Conservation (phyloP, 2,888 invertebrate species). For the Limnephilus auricula region DNA sequence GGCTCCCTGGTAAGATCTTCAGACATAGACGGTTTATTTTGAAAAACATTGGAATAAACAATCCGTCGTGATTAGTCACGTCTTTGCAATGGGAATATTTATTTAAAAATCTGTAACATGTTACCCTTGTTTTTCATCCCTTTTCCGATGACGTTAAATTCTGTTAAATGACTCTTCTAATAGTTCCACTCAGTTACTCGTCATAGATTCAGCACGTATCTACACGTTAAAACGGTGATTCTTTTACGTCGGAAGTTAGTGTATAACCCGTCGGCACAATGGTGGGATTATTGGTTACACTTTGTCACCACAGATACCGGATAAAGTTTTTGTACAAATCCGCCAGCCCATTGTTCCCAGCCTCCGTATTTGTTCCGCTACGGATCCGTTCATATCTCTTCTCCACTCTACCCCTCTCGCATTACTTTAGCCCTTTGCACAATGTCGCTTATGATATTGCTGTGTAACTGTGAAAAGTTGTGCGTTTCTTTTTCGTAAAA, state of each 20-base stretch:
- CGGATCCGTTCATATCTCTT: slow-evolving; percentile 15
- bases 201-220: background rate
- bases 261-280: slow-evolving; percentile 8
- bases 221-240: slow-evolving; percentile 29
- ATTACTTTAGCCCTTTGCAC: background rate
- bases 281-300: slow-evolving; percentile 41
- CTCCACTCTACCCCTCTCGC: slow-evolving; percentile 9
- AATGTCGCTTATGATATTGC: slow-evolving; percentile 15
- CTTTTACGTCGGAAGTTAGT: slow-evolving; percentile 29
- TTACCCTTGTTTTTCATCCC: background rate
- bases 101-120: background rate
- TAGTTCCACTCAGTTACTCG: background rate
- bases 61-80: background rate
- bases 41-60: too few species aligned
- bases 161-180: too few species aligned
- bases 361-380: slow-evolving; percentile 24
- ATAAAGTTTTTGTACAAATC: slow-evolving; percentile 44
- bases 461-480: slow-evolving; percentile 12
- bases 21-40: too few species aligned
- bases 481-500: background rate
- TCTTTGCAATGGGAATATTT: background rate
- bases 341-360: slow-evolving; percentile 34
- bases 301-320: slow-evolving; percentile 35
- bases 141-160: too few species aligned
- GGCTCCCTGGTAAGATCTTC: too few species aligned